Evolutionary conservation across 2,797 vertebrate species (phyloP), one percentile per base, ranked within the genome.

Genomic region (Megalops cyprinoides): DNA sequence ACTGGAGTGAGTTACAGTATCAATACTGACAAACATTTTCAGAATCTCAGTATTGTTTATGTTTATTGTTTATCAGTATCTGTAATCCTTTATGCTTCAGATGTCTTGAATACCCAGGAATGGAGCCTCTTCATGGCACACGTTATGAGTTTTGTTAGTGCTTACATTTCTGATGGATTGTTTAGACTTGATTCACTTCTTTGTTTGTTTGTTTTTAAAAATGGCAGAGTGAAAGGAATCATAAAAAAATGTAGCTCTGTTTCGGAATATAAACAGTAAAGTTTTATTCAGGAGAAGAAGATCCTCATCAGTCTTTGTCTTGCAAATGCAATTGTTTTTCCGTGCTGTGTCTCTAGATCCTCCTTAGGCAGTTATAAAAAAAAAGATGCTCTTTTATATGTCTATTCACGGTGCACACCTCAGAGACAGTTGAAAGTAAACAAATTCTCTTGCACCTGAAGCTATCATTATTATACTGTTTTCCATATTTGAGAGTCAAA

Each of bases 261-360:
- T 39, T 34, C 67, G 42, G 67, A 71, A 42, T 44, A 71, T n/a
- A 44, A 39, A 23, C 37, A 71, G 67, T 6, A 42, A 23, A 23
- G 15, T 44, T 71, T 48, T 75, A 20, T 75, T 75, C 46, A 75
- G 73, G 73, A 75, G 10, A 75, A 75, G 10, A 75, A 48, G 46
- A 76, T 55, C 74, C 51, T 53, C 74, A 75, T 75, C 48, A 53
- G 48, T 53, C 46, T 76, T 55, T 76, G 74, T 55, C 74, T 76
- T 76, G 25, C 46, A 76, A 37, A 76, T 51, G 74, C 74, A 76
- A 28, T 55, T 76, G 74, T 53, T 76, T 37, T 76, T 39, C 15
- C 34, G 49, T 15, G 42, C 44, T 75, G 74, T 76, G 74, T 71
- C 67, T 76, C 34, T 51, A 34, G 74, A 76, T 37, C 23, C n/a